Conservation (phyloP, 2,888 invertebrate genomes). For the Phymatocera aterrima region DNA sequence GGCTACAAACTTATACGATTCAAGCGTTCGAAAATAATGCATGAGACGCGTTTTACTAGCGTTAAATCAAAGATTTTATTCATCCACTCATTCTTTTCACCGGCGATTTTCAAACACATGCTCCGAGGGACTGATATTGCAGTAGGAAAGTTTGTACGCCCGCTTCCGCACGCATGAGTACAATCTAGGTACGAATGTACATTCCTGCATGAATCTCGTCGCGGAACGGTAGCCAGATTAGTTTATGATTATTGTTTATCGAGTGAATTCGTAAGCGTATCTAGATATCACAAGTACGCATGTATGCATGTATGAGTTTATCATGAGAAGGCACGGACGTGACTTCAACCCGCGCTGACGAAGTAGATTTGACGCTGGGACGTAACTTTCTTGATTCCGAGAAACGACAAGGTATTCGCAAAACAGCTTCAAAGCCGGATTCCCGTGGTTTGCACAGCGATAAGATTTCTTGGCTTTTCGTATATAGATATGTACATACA, state of each 20-base stretch:
- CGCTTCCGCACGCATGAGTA: no score
- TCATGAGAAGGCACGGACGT: background rate
- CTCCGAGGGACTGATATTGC: no score
- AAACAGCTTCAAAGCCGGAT: slow-evolving; percentile 61
- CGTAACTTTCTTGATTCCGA: slow-evolving; percentile 51
- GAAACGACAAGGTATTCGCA: slow-evolving; percentile 55
- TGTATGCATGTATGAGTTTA: background rate
- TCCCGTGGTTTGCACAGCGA: slow-evolving; percentile 60
- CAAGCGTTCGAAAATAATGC: background rate
- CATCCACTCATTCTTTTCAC: background rate
- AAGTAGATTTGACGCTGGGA: no score
- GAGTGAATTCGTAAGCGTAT: background rate
- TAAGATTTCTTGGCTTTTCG: slow-evolving; percentile 59
- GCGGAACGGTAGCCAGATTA: slow-evolving; percentile 18
- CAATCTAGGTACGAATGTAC: background rate
- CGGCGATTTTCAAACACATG: no score
- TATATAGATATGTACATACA: background rate
- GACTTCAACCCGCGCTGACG: no score
- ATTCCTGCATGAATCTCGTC: background rate
- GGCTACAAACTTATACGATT: slow-evolving; percentile 9
- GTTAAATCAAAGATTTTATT: slow-evolving; percentile 1
- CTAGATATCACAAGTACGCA: background rate
- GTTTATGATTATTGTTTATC: slow-evolving; percentile 23
- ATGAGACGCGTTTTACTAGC: background rate
- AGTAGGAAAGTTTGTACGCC: no score